Evolutionary conservation across 2,797 vertebrate species (phyloP), one percentile per base, ranked within the genome.

Genomic region (Chelmon rostratus): DNA sequence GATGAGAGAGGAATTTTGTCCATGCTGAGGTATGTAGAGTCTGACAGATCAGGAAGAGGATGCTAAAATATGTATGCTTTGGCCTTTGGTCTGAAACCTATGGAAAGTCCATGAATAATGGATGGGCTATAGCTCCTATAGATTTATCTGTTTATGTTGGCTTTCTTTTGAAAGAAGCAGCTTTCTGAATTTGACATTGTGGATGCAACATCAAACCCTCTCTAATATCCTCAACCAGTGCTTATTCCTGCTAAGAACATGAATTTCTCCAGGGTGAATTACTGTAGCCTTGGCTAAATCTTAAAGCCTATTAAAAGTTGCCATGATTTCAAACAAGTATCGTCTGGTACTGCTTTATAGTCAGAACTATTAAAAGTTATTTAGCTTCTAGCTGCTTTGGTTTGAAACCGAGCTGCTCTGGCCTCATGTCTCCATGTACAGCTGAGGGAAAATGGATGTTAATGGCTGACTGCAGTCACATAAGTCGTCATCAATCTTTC

Each of bases 61-160:
- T 84, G 66, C 53, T 92, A 63, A 92, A 92, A 91, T 87, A 89
- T 91, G 85, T 49, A 89, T 88, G 84, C 31, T 79, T 49, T 63
- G 53, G 46, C 73, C 67, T 88, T 85, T 83, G 78, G 83, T 86
- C 76, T 67, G 68, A 69, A 75, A 71, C 57, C 73, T 81, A 88
- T 74, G 69, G 73, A 79, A 74, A 83, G 35, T 1, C 5, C 62
- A 83, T 92, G 69, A 86, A 91, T 91, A 82, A 92, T 82, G 67
- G 9, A 93, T 83, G 62, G 1, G 5, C n/a, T 37, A 12, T 42
- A 9, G 59, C 47, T 79, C 72, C 74, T 85, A 86, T 83, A 70
- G 76, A 83, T 81, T 9, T 31, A 59, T 82, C 63, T 49, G 49
- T 65, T 81, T 52, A 37, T 70, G 66, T 56, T 2, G 6, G 12